Evolutionary conservation across 1,140 invertebrate species (phyloP).

Genomic region (Ganaspis sp.): DNA sequence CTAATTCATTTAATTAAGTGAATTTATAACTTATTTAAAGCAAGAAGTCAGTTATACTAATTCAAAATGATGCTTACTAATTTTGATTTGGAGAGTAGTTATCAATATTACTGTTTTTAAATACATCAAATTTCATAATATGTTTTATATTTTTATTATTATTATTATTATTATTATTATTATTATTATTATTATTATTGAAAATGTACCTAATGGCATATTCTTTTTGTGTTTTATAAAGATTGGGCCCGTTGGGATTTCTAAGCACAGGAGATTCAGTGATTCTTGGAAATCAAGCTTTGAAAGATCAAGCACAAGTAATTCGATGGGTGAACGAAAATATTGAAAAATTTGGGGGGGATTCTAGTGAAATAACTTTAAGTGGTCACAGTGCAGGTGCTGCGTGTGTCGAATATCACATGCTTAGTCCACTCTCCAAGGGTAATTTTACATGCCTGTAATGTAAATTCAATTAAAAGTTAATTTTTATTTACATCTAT

Average conservation of each 20-base stretch:
- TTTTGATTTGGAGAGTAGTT: too few species aligned
- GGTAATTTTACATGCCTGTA: conserved; percentile 76
- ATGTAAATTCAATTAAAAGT: not conserved
- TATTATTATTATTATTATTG: not conserved
- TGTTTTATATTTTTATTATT: not conserved
- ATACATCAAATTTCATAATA: too few species aligned
- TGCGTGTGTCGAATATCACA: conserved; percentile 81
- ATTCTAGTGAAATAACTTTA: conserved; percentile 81
- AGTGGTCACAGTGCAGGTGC: conserved; percentile 87
- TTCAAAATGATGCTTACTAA: too few species aligned
- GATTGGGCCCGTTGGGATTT: conserved; percentile 82
- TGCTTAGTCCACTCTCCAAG: conserved; percentile 81
- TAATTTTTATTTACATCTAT: too few species aligned
- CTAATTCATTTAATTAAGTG: too few species aligned
- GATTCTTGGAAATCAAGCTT: conserved; percentile 83
- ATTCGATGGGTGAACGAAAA: conserved; percentile 86
- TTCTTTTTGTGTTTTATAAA: conserved; percentile 44
- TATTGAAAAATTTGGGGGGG: conserved; percentile 82
- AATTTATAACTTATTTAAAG: too few species aligned
- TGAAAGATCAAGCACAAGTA: conserved; percentile 85
- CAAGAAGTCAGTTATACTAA: too few species aligned
- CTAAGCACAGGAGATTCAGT: conserved; percentile 79
- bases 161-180: too few species aligned
- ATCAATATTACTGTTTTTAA: too few species aligned
- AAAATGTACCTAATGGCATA: not conserved